These are phyloP conservation scores for Catostylus mosaicus DNA, from an alignment of 30 jellyfish, hydroid and myxozoan genomes.

Conservation along the genomic window DNA sequence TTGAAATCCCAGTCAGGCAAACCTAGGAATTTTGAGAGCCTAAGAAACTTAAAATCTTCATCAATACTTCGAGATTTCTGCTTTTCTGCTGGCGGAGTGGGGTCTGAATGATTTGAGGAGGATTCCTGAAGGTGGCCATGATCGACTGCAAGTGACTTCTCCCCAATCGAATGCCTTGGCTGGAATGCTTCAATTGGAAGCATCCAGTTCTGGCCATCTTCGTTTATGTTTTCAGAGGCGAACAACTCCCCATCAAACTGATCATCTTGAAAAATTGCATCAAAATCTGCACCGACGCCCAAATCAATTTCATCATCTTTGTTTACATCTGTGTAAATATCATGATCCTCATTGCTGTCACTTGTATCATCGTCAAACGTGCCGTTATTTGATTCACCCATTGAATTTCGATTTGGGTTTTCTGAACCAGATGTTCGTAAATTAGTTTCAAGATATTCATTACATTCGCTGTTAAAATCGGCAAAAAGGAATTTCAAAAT, in stretches of 20 bases:
- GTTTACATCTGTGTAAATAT: conserved; percentile 43
- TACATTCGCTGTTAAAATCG: conserved; percentile 22
- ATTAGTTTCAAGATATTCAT: conserved; percentile 12
- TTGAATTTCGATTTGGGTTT: conserved; percentile 26
- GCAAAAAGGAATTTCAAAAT: conserved; percentile 59
- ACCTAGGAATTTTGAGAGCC: conserved; percentile 50
- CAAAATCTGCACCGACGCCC: conserved; percentile 87
- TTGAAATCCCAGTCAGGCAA: conserved; percentile 93
- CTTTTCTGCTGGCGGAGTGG: conserved; percentile 24
- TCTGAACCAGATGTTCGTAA: conserved; percentile 47
- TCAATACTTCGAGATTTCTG: conserved; percentile 45
- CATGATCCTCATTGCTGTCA: conserved; percentile 55
- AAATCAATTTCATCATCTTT: conserved; percentile 60
- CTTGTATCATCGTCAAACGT: conserved; percentile 19
- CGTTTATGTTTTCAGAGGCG: conserved; percentile 55
- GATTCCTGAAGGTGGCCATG: conserved; percentile 31
- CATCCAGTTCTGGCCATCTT: conserved; percentile 77
- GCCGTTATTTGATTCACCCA: conserved; percentile 43
- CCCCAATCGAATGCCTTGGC: conserved; percentile 79
- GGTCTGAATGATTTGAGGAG: conserved; percentile 40
- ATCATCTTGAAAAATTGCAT: conserved; percentile 89
- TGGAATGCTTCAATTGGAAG: conserved; percentile 85
- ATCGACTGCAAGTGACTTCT: conserved; percentile 62
- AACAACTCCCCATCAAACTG: conserved; percentile 83
- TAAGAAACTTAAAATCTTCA: conserved; percentile 19